These are phyloP conservation scores for Anagyrus pseudococci DNA, from an alignment of 2,888 invertebrate species.

Conservation along the genomic window DNA sequence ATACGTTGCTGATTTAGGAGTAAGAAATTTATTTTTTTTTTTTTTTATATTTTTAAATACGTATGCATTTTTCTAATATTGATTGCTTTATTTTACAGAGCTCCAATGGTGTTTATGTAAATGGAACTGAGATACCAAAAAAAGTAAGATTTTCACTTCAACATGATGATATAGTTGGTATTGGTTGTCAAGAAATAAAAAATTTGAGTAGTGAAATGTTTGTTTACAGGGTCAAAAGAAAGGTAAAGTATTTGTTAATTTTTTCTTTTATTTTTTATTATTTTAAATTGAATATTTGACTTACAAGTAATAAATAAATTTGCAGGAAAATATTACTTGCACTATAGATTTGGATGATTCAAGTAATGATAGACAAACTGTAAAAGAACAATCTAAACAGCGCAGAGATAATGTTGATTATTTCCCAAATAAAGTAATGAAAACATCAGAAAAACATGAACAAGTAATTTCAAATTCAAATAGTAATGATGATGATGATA, in stretches of 20 bases:
- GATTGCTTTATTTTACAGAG: constrained; percentile 62
- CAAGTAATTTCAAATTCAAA: background rate
- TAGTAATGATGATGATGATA: background rate
- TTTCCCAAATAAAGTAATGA: background rate
- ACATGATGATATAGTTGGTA: constrained; percentile 65
- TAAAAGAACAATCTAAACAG: background rate
- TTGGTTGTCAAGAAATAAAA: constrained; percentile 63
- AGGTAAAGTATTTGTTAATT: constrained; percentile 18
- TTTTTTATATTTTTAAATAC: constrained; percentile 1
- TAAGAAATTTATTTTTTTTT: constrained; percentile 36
- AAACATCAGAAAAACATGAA: background rate
- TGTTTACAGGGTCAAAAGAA: constrained; percentile 29
- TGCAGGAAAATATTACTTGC: too few species aligned
- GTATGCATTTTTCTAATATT: constrained; percentile 5
- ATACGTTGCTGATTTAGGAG: constrained; percentile 49
- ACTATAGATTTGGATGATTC: constrained; percentile 1
- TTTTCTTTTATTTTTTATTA: background rate
- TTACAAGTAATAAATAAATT: background rate
- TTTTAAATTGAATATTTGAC: background rate
- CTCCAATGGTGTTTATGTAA: constrained; percentile 69
- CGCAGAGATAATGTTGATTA: background rate
- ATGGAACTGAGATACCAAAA: constrained; percentile 59
- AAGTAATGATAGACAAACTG: background rate
- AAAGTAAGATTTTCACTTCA: constrained; percentile 57
- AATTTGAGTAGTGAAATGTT: constrained; percentile 19